phyloP scores from a whole-genome alignment of 53 echinoderm and acorn worm species.

The Temnopleurus reevesii region DNA sequence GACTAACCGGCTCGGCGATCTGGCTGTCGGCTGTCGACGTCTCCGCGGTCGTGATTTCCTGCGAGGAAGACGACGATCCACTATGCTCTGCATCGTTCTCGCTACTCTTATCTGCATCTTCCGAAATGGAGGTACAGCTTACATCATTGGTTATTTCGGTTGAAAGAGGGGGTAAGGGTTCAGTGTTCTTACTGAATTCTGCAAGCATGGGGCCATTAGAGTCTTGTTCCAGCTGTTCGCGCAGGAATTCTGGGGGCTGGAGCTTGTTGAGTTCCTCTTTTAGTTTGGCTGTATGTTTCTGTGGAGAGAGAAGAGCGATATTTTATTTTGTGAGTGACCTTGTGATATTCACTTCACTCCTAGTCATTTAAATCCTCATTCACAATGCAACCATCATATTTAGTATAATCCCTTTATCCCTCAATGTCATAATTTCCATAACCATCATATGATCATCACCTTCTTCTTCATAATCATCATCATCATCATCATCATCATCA shows the following conservation, averaged over 20 bases:
- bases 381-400: not conserved
- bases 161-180: conserved; percentile 34
- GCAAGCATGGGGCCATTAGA: not conserved
- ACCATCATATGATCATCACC: not conserved
- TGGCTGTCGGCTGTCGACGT: conserved; percentile 52
- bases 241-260: conserved; percentile 76
- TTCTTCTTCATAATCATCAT: not conserved
- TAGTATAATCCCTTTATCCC: not conserved
- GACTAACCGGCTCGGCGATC: not conserved
- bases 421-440: not conserved
- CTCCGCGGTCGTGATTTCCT: conserved; percentile 50
- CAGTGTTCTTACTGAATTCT: not conserved
- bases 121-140: conserved; percentile 30
- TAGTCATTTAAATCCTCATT: not conserved
- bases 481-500: not conserved
- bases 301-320: not conserved
- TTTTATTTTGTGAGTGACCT: too few species aligned
- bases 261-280: conserved; percentile 87
- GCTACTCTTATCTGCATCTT: conserved; percentile 59
- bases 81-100: conserved; percentile 58
- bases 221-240: conserved; percentile 3
- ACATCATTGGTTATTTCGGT: conserved; percentile 38
- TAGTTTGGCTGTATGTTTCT: conserved; percentile 97
- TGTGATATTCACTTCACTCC: too few species aligned
- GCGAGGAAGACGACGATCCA: conserved; percentile 54